Evolutionary conservation across 2,888 invertebrate species (phyloP), one percentile per base, ranked within the genome.

Genomic region (Euplexia lucipara): DNA sequence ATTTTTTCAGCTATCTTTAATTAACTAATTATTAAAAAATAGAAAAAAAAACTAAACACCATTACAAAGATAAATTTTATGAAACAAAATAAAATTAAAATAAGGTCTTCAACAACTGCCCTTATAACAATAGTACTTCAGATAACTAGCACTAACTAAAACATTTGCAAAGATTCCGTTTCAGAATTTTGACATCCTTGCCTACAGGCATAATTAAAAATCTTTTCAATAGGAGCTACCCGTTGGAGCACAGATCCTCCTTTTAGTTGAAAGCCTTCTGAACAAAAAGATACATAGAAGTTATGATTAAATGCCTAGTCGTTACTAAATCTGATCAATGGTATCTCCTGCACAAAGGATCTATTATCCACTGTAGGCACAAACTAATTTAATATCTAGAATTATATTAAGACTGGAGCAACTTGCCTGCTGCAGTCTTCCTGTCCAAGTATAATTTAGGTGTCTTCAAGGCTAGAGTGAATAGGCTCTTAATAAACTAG

Each of bases 221-320:
- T 44, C 56, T 26, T 37, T 77, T 64, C 35, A 78, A 39, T 32
- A 34, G 44, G 10, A 14, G 18, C 35, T 59, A 52, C 37, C 26
- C 44, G 44, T 45, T 34, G 16, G 26, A 49, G 14, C 35, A 72
- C 18, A 30, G 18, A 62, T 41, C 16, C 32, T 59, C 58, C 65
- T 56, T 72, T 74, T 41, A 72, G 10, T 20, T 18, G n/a, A 16
- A 66, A 52, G n/a, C 37, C 67, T 63, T 42, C 78, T 63, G 53
- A 81, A 66, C 47, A 44, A 12, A 32, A 47, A 39, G 30, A 42
- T 62, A 80, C 71, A 61, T 56, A 65, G 26, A 54, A 54, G 48
- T 66, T 69, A 70, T 78, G 61, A 81, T 78, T 67, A 78, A 81
- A 68, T 63, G 60, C 62, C 59, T 62, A 39, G 34, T 41, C 35